Evolutionary conservation across 2,113 vertebrate species (phyloP).

Genomic region (Gasterosteus nipponicus): DNA sequence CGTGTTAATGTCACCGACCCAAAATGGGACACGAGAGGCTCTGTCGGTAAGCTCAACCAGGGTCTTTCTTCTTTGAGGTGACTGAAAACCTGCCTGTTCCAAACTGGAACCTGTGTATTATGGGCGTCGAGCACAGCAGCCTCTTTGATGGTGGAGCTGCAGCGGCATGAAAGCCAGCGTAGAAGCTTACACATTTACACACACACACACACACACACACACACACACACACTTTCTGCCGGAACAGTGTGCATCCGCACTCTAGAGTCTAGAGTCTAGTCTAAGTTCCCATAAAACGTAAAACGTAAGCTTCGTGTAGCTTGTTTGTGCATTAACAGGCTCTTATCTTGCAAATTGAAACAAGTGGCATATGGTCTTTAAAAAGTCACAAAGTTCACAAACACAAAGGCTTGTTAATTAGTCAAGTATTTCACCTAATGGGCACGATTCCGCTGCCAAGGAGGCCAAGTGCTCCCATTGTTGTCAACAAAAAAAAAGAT

Average conservation of each 20-base stretch:
- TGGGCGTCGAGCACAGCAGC: slow-evolving; percentile 21
- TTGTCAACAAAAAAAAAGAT: background rate
- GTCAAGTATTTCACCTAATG: background rate
- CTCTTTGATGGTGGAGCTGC: slow-evolving; percentile 51
- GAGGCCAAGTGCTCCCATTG: background rate
- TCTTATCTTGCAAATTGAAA: slow-evolving; percentile 13
- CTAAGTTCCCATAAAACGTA: background rate
- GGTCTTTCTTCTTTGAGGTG: slow-evolving; percentile 20
- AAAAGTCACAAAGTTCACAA: background rate
- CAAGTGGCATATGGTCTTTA: background rate
- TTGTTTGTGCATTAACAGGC: slow-evolving; percentile 5
- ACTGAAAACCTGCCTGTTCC: slow-evolving; percentile 40
- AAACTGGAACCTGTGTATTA: slow-evolving; percentile 43
- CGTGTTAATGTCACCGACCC: slow-evolving; percentile 30
- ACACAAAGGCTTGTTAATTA: background rate
- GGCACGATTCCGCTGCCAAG: background rate
- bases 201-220: background rate
- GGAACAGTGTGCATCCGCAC: slow-evolving; percentile 32
- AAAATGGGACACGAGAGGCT: slow-evolving; percentile 45
- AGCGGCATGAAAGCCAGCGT: slow-evolving; percentile 49
- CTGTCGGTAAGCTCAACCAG: slow-evolving; percentile 39
- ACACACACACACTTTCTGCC: slow-evolving; percentile 10
- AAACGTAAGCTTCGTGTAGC: slow-evolving; percentile 23
- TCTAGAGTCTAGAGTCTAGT: slow-evolving; percentile 8
- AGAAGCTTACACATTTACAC: background rate